A percentile compares a stretch with the other conserved stretches of the same genome.
These are phyloP conservation scores for Cristatella mucedo DNA, from an alignment of 2,888 invertebrate genomes.

Conservation along the genomic window DNA sequence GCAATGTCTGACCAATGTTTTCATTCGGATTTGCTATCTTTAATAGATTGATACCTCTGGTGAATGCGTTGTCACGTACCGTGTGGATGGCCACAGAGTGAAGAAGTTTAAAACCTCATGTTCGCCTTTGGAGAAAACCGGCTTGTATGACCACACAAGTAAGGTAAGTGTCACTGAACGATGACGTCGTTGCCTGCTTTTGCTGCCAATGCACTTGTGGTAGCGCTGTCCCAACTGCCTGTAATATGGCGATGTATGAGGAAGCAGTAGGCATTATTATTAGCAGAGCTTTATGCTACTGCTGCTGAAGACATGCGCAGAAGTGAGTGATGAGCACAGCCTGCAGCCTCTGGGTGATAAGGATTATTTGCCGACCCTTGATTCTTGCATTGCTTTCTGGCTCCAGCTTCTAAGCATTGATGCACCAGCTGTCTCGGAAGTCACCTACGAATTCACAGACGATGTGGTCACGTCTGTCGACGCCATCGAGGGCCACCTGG, in stretches of 20 bases:
- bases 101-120: conserved; percentile 3
- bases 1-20: no score
- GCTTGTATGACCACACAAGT: not conserved
- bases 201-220: not conserved
- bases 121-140: conserved; percentile 3
- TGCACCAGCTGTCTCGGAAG: no score
- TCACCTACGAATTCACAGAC: conserved; percentile 3
- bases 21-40: not conserved
- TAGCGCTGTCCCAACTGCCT: not conserved
- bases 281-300: no score
- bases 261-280: no score
- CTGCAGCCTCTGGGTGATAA: no score
- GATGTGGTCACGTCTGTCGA: conserved; percentile 5
- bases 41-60: conserved; percentile 6
- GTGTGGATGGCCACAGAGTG: not conserved
- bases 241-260: no score
- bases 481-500: not conserved
- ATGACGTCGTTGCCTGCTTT: no score
- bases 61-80: conserved; percentile 4
- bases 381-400: no score
- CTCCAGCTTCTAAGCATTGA: no score
- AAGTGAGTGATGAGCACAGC: no score
- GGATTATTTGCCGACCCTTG: no score
- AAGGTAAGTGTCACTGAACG: conserved; percentile 8
- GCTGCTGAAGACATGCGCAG: no score